phyloP scores from a whole-genome alignment of 2,797 vertebrate species.

The Leptodactylus fallax region DNA sequence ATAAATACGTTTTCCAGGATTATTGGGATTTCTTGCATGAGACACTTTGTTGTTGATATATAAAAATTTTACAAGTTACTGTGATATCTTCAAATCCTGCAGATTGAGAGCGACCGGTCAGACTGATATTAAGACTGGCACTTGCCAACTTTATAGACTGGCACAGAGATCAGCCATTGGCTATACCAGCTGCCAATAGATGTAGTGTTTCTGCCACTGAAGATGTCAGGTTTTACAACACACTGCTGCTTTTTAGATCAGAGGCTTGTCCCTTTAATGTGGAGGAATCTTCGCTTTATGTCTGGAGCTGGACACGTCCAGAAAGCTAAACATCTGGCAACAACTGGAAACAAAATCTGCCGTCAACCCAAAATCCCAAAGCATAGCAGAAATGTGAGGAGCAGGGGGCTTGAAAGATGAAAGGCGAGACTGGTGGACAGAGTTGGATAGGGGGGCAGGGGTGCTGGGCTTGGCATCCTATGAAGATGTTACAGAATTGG shows the following conservation, averaged over 20 bases:
- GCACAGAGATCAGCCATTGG: neutral
- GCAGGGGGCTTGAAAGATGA: constrained; percentile 38
- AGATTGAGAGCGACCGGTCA: neutral
- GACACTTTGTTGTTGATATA: neutral
- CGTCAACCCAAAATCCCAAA: constrained; percentile 55
- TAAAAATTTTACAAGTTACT: neutral
- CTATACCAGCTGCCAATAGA: neutral
- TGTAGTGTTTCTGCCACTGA: neutral
- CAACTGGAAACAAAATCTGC: constrained; percentile 62
- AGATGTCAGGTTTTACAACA: neutral
- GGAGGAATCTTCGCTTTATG: constrained; percentile 39
- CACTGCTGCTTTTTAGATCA: neutral
- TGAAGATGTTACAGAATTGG: neutral
- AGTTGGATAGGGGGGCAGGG: constrained; percentile 36
- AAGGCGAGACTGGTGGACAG: constrained; percentile 47
- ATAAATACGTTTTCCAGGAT: neutral
- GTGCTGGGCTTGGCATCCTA: constrained; percentile 2
- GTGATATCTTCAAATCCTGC: too few species aligned
- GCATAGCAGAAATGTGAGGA: constrained; percentile 52
- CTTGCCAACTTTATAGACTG: neutral
- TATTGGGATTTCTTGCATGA: neutral
- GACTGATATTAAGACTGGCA: neutral
- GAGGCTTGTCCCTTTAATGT: constrained; percentile 28
- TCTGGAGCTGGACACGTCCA: constrained; percentile 46
- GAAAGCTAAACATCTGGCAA: constrained; percentile 60